These are phyloP conservation scores for Dinothrombium tinctorium DNA, from an alignment of 1,140 invertebrate genomes.

Conservation along the genomic window DNA sequence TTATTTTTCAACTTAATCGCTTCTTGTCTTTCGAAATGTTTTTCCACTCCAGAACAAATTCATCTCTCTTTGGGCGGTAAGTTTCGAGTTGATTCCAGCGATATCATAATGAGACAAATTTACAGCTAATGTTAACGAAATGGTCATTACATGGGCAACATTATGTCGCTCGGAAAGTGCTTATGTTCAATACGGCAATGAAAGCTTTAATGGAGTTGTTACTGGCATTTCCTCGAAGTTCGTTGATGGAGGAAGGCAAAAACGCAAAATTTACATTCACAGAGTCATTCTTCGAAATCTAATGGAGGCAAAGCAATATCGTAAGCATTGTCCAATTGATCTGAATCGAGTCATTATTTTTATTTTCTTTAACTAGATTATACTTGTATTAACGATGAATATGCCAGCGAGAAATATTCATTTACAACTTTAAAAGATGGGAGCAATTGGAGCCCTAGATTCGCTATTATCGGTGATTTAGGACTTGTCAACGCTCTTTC, in stretches of 20 bases:
- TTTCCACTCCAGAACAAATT: constrained; percentile 11
- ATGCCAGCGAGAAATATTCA: constrained; percentile 10
- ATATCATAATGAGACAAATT: too few relatives aligned
- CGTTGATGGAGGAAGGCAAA: constrained; percentile 35
- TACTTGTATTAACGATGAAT: constrained; percentile 8
- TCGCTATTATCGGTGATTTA: constrained; percentile 75
- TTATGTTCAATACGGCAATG: constrained; percentile 40
- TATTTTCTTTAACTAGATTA: constrained; percentile 5
- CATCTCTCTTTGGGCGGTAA: constrained; percentile 11
- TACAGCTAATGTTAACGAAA: constrained; percentile 29
- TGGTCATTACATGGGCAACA: constrained; percentile 79
- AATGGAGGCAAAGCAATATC: constrained; percentile 22
- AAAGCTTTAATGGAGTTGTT: constrained; percentile 22
- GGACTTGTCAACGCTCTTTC: constrained; percentile 62
- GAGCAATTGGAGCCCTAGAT: constrained; percentile 7
- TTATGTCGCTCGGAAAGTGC: constrained; percentile 24
- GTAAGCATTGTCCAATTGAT: background rate
- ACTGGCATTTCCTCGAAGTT: constrained; percentile 39
- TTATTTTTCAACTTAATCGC: too few relatives aligned
- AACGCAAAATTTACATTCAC: constrained; percentile 54
- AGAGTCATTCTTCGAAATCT: constrained; percentile 34
- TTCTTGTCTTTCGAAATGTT: too few relatives aligned
- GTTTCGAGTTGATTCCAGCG: too few relatives aligned
- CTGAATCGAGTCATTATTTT: background rate
- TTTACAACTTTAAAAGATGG: constrained; percentile 8